Base-by-base conservation (phyloP, 2,113 vertebrate species). In the Rostratula benghalensis region DNA sequence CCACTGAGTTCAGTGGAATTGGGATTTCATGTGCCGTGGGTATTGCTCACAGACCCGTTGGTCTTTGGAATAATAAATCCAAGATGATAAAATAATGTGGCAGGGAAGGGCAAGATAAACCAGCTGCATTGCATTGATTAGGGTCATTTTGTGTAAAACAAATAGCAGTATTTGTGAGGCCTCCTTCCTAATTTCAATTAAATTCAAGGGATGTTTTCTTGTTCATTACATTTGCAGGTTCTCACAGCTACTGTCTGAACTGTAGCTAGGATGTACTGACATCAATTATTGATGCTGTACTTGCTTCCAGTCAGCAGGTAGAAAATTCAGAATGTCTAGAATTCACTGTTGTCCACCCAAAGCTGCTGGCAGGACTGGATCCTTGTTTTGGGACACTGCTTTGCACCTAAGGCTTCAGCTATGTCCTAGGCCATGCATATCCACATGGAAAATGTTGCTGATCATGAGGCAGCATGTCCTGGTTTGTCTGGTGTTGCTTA, bases 1-100 rank as follows among this genome's bases (percentile, higher is more conserved):
- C 50, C 31, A 50, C 25, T 33, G 61, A 24, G 46, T 45, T 61
- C 1, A 21, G 31, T 0, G 0, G 60, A 43, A 57, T 3, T 5
- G 8, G 65, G 68, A 53, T 57, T 87, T 87, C 0, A 1, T 2
- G 23, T 76, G 46, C 63, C 7, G 0, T 22, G n/a, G 1, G 0
- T 63, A 13, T 37, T 63, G 13, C 53, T 73, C 13, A n/a, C 3
- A 63, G 24, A 50, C 10, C 22, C 43, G 60, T 91, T 69, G 50
- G 63, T 51, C 61, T 86, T 73, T 80, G 28, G 46, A 64, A 46
- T 60, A 87, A 60, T 18, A 79, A 67, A 75, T 51, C 13, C 39
- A 53, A 59, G 48, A 30, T 56, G 43, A 60, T 51, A 74, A 67
- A 43, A 24, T 45, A 74, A 57, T 8, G 6, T 59, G 24, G 9